Conservation (phyloP, 2,113 vertebrate genomes). For the Stomatorhinus ivindoensis region DNA sequence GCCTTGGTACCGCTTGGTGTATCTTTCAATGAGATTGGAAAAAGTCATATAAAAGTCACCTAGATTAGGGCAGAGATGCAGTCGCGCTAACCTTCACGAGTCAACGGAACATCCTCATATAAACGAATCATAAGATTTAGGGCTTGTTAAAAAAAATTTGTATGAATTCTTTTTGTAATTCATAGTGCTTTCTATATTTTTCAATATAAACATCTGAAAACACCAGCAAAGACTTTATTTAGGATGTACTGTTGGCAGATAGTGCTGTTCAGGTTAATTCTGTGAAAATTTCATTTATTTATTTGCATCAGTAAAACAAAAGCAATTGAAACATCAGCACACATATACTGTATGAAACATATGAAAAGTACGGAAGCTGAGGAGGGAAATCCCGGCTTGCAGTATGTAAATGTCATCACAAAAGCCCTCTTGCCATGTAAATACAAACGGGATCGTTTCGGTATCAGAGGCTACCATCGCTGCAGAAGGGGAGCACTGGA, state of each 20-base stretch:
- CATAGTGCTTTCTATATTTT: neutral
- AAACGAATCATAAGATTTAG: neutral
- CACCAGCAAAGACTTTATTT: neutral
- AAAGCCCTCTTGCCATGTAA: conserved; percentile 9
- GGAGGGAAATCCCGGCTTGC: neutral
- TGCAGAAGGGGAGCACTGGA: neutral
- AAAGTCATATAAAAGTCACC: neutral
- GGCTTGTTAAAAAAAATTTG: neutral
- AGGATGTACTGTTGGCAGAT: neutral
- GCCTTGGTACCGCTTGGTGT: neutral
- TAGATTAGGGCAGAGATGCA: neutral
- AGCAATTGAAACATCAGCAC: neutral
- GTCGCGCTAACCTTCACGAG: neutral
- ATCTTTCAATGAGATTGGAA: neutral
- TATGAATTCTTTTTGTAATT: neutral
- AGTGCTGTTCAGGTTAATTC: too few species aligned
- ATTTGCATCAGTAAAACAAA: neutral
- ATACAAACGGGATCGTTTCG: neutral
- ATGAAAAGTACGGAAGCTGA: neutral
- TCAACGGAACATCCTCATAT: neutral
- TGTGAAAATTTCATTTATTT: neutral
- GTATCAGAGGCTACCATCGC: neutral
- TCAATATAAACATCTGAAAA: neutral
- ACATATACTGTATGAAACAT: neutral
- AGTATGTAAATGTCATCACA: neutral